Evolutionary conservation across 2,113 vertebrate genomes (phyloP).

Genomic region (Aegithalos caudatus): DNA sequence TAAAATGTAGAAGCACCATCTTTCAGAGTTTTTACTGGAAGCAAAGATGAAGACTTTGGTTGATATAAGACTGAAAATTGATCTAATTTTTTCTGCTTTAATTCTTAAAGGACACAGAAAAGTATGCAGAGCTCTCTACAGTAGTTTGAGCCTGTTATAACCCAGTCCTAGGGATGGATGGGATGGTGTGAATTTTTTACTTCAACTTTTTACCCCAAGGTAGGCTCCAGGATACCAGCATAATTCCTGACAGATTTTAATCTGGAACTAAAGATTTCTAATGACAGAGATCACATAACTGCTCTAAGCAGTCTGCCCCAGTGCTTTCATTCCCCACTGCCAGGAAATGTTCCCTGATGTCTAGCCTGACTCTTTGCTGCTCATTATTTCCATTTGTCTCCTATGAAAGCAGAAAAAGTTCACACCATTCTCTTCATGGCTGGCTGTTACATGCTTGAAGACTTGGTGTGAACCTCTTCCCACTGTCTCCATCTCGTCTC

Average conservation of each 20-base stretch:
- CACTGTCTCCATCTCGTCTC: background rate
- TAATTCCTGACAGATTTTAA: conserved; percentile 10
- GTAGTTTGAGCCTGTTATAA: background rate
- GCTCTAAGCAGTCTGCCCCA: background rate
- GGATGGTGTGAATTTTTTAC: background rate
- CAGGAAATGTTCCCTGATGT: background rate
- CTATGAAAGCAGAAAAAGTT: background rate
- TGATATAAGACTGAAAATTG: background rate
- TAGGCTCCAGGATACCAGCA: background rate
- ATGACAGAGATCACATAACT: conserved; percentile 17
- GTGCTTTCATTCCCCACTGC: background rate
- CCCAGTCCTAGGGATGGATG: background rate
- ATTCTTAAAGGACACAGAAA: background rate
- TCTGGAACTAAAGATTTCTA: background rate
- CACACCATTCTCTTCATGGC: background rate
- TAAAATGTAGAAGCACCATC: background rate
- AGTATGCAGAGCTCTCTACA: background rate
- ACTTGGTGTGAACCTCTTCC: background rate
- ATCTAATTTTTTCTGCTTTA: background rate
- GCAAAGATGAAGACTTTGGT: background rate
- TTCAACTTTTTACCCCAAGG: background rate
- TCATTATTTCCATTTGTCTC: conserved; percentile 1
- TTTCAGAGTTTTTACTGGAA: background rate
- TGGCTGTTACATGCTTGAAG: background rate
- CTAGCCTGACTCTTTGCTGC: background rate